Evolutionary conservation across 2,888 invertebrate genomes (phyloP).

Genomic region (Conus canariensis): DNA sequence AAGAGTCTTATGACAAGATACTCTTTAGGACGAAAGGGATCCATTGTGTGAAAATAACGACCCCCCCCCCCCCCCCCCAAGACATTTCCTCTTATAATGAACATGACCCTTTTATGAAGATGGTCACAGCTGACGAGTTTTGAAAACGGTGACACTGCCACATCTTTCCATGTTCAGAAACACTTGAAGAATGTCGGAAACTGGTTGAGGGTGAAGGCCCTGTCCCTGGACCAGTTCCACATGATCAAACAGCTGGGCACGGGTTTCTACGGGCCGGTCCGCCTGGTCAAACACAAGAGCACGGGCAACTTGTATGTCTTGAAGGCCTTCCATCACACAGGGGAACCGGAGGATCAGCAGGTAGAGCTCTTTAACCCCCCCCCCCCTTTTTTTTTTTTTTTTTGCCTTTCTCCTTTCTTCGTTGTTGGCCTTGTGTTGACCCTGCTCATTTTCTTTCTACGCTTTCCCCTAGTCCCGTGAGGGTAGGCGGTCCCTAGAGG

Average conservation of each 20-base stretch:
- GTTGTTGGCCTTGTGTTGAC: background rate
- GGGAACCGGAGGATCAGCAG: background rate
- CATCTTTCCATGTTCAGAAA: background rate
- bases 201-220: conserved; percentile 2
- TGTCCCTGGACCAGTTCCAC: background rate
- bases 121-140: no score
- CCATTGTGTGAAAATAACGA: no score
- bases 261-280: conserved; percentile 13
- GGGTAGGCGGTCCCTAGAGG: no score
- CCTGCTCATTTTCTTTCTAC: background rate
- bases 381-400: background rate
- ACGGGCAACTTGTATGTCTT: conserved; percentile 22
- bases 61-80: no score
- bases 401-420: background rate
- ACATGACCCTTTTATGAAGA: no score
- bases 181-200: background rate
- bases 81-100: no score
- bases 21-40: no score
- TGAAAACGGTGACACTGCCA: no score
- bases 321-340: conserved; percentile 1
- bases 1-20: no score
- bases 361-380: background rate
- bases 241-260: conserved; percentile 14
- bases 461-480: no score
- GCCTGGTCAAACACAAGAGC: conserved; percentile 16